Base-by-base conservation (phyloP, 2,888 invertebrate genomes). In the Lamellibrachia satsuma region DNA sequence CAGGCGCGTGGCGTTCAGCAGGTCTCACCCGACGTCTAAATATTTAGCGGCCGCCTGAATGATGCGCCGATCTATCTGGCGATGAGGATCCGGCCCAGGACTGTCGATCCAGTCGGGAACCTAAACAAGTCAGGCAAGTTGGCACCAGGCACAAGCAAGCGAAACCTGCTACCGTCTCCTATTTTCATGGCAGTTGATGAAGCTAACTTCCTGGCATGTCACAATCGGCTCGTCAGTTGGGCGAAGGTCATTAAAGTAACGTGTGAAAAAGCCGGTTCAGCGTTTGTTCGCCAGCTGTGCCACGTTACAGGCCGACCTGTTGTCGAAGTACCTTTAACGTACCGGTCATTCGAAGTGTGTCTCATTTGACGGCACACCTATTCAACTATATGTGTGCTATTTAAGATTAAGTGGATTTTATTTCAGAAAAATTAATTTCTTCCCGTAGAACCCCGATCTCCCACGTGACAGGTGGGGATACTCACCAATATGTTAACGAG, bases 21-120 rank as follows among this genome's bases (percentile, higher is more conserved):
- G 75, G 75, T 75, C 75, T 75, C 75, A 22, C 22, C 75, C 75
- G 75, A 75, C 75, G 75, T 75, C 75, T 75, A 75, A 75, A 75
- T 75, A 75, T 75, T 75, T 75, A 75, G 75, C 75, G 22, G 75
- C 15, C 75, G 11, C 75, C 75, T 15, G 75, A 75, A 75, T 75
- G 75, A 75, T 75, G 75, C 75, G 22, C 22, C 75, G 75, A 75
- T 75, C 75, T 75, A 22, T 75, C 22, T 75, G 75, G 6, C 22
- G 75, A 15, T 22, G 75, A 22, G 3, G n/a, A 75, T 75, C 75
- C 11, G 75, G 75, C 22, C 75, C 60, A 22, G 3, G 39, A 39
- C 39, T 39, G 75, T 75, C 75, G 75, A 22, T 22, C n/a, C 75
- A n/a, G 22, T 60, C 22, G 6, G 15, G 22, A 75, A 15, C 22